Evolutionary conservation across 2,888 invertebrate species (phyloP), one percentile per base, ranked within the genome.

Genomic region (Phasia obesa): DNA sequence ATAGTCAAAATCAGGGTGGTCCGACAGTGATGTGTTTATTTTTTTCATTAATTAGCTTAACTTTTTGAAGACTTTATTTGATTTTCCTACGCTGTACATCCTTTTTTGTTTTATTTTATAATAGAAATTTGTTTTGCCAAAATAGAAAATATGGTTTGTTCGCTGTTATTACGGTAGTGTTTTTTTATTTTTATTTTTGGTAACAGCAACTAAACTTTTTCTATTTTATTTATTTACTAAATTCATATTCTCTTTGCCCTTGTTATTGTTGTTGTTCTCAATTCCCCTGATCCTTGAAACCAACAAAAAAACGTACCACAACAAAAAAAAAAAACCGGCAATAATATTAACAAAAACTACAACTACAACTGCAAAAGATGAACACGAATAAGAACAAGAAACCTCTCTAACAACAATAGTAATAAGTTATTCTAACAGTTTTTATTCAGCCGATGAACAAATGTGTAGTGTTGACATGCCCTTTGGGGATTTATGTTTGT

Each of bases 391-490:
- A 69, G 51, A 21, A 44, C 19, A 57, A 57, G 69, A 31, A 69
- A 73, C 62, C 25, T 64, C 27, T 64, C 27, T 49, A 57, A 57
- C 71, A 53, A 76, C 42, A 35, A 76, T 51, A 76, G 27, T 15
- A 76, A 62, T 65, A 81, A 76, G 31, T 73, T 73, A 67, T 79
- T 73, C 59, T 42, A 38, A 31, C 49, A 25, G n/a, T 60, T 64
- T 71, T 55, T 64, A 55, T 44, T 65, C 42, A 59, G 67, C 67
- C 73, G 38, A n/a, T 47, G 53, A 77, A 78, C 82, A 71, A 79
- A 70, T 75, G 70, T 82, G 67, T 83, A 83, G 78, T 83, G 83
- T 83, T 83, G 83, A 83, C 83, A 83, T 83, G 83, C 59, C 83
- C 78, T 75, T 83, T 71, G 83, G 83, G 83, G 65, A 83, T 79